Conservation (phyloP, 2,888 invertebrate species). For the Acrocera orbiculus region DNA sequence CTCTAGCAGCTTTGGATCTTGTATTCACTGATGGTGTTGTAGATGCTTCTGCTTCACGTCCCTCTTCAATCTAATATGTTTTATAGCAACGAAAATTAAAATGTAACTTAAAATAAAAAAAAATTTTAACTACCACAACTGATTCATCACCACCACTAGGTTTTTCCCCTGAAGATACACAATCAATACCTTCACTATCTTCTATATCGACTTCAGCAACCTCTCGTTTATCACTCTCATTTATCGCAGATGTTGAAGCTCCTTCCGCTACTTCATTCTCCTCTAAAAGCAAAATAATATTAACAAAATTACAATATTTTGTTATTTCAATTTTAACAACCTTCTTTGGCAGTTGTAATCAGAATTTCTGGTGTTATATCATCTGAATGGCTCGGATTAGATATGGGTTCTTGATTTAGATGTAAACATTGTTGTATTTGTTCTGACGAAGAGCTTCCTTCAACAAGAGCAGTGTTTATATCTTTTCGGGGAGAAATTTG, state of each 20-base stretch:
- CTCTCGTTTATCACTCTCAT: conserved; percentile 24
- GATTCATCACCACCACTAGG: conserved; percentile 34
- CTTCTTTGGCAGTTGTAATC: conserved; percentile 10
- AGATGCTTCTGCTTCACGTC: conserved; percentile 64
- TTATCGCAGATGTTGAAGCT: conserved; percentile 32
- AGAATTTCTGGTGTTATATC: conserved; percentile 12
- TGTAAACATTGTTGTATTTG: conserved; percentile 28
- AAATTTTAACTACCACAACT: conserved; percentile 19
- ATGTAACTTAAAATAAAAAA: not conserved
- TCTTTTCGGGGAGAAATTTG: conserved; percentile 37
- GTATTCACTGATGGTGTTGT: conserved; percentile 41
- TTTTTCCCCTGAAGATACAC: conserved; percentile 45
- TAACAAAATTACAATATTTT: too few species aligned
- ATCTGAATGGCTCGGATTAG: conserved; percentile 15
- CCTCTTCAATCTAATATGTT: conserved; percentile 41
- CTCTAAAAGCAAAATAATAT: too few species aligned
- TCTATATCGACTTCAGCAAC: conserved; percentile 21
- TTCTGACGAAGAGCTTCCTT: conserved; percentile 20
- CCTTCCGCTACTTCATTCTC: conserved; percentile 28
- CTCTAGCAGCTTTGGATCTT: conserved; percentile 27
- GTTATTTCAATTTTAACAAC: conserved; percentile 3
- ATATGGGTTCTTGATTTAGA: conserved; percentile 17
- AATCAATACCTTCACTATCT: conserved; percentile 31
- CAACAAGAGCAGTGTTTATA: conserved; percentile 2
- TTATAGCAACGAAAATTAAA: not conserved